Evolutionary conservation across 1,140 invertebrate species (phyloP).

Genomic region (Achroia grisella): DNA sequence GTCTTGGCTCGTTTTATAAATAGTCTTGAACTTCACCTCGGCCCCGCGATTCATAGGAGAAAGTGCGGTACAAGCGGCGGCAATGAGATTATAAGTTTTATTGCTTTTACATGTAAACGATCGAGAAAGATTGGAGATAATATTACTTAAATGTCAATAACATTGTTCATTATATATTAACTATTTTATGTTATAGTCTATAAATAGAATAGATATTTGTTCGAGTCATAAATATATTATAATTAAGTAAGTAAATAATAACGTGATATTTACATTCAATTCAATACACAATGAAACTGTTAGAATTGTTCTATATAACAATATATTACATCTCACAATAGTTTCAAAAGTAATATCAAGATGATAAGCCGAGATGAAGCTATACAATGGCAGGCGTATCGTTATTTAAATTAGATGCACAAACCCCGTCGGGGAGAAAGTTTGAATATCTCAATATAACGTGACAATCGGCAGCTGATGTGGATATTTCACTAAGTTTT

Average conservation of each 20-base stretch:
- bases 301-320: not conserved
- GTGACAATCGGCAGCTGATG: constrained; percentile 59
- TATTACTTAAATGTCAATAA: no score
- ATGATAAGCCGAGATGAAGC: constrained; percentile 32
- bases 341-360: not conserved
- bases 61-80: constrained; percentile 18
- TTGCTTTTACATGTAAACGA: no score
- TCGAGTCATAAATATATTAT: no score
- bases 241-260: not conserved
- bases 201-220: no score
- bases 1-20: constrained; percentile 62
- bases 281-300: not conserved
- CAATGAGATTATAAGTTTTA: no score
- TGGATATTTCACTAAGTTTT: constrained; percentile 62
- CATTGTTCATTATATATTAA: no score
- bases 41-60: constrained; percentile 45
- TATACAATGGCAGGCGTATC: constrained; percentile 32
- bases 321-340: no score
- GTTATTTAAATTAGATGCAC: constrained; percentile 60
- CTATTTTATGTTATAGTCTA: no score
- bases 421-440: constrained; percentile 42
- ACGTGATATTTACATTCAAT: not conserved
- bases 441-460: constrained; percentile 61
- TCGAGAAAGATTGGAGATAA: no score
- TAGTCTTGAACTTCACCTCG: constrained; percentile 70